These are phyloP conservation scores for Pionites leucogaster DNA, from an alignment of 2,113 vertebrate genomes.

Conservation along the genomic window DNA sequence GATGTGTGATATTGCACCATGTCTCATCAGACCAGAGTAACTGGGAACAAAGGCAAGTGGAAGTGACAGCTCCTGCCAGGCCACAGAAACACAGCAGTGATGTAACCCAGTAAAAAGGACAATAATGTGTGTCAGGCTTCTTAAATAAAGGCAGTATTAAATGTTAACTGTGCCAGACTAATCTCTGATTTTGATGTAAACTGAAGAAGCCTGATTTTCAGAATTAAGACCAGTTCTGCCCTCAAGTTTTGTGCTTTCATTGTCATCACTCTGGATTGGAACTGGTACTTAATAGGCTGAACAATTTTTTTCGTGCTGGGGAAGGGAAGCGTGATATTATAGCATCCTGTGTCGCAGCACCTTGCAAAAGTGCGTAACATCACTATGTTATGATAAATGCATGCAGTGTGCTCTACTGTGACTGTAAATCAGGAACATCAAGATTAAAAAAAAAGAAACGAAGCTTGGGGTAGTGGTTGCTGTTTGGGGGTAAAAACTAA, in stretches of 20 bases:
- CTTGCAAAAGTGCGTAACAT: not conserved
- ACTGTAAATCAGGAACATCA: not conserved
- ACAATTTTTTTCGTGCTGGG: not conserved
- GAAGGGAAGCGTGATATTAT: not conserved
- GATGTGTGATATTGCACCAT: not conserved
- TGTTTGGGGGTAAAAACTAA: not conserved
- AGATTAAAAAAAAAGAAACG: not conserved
- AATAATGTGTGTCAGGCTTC: not conserved
- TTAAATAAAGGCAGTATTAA: not conserved
- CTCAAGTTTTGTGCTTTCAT: not conserved
- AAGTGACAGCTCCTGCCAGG: slow-evolving; percentile 24
- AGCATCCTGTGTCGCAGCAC: not conserved
- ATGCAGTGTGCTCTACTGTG: not conserved
- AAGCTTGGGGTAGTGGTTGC: not conserved
- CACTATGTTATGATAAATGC: not conserved
- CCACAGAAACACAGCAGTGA: not conserved
- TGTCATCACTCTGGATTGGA: rapidly evolving
- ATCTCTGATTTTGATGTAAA: not conserved
- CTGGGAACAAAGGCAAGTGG: not conserved
- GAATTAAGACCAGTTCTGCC: not conserved
- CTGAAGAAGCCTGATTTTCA: not conserved
- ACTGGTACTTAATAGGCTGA: not conserved
- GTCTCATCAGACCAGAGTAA: not conserved
- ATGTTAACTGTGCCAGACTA: not conserved
- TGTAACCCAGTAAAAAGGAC: not conserved